phyloP scores from a whole-genome alignment of 2,113 vertebrate species.

The Pteronura brasiliensis region DNA sequence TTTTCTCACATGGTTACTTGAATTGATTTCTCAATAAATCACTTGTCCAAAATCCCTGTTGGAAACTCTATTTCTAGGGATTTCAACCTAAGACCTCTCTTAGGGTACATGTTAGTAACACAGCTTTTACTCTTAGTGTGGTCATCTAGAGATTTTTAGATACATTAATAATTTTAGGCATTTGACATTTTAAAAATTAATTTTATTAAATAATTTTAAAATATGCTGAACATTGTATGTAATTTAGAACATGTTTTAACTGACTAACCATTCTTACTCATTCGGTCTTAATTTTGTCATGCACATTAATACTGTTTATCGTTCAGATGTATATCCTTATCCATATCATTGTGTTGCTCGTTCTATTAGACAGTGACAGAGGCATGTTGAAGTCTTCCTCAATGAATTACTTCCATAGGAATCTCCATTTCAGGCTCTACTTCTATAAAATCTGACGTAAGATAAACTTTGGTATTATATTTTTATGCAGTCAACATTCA shows the following conservation, averaged over 20 bases:
- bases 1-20: background rate
- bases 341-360: background rate
- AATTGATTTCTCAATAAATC: background rate
- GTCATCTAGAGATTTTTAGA: background rate
- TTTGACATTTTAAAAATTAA: background rate
- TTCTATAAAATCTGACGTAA: background rate
- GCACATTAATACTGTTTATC: background rate
- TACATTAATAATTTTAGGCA: background rate
- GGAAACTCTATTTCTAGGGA: background rate
- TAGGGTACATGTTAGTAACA: background rate
- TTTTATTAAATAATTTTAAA: background rate
- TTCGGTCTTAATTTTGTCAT: background rate
- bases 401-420: background rate
- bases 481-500: background rate
- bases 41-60: background rate
- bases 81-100: background rate
- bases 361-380: background rate
- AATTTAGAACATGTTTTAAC: background rate
- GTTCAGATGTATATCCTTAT: background rate
- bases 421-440: background rate
- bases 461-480: background rate
- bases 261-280: background rate
- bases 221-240: background rate
- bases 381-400: background rate
- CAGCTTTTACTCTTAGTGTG: background rate